Conservation (phyloP, 1,140 invertebrate species). For the Drosophila kurseongensis region DNA sequence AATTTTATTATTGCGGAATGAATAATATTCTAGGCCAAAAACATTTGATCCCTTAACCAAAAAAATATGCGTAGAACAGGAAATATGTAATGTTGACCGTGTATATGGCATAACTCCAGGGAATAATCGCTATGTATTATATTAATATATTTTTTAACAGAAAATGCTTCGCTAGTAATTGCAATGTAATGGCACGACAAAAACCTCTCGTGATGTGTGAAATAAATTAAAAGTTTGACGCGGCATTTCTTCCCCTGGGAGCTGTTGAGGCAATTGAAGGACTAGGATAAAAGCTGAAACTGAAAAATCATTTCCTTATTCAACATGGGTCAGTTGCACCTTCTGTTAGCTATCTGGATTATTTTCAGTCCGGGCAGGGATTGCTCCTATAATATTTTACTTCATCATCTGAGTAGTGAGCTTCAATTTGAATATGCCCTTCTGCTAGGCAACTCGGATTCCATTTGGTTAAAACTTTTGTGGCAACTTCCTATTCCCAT, state of each 20-base stretch:
- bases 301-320: background rate
- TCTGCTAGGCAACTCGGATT: slow-evolving; percentile 5
- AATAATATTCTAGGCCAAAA: background rate
- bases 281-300: slow-evolving; percentile 37
- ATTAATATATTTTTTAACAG: background rate
- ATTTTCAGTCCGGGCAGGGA: background rate
- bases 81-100: slow-evolving; percentile 1
- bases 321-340: slow-evolving; percentile 30
- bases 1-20: slow-evolving; percentile 14
- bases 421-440: slow-evolving; percentile 46
- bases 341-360: slow-evolving; percentile 9
- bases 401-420: slow-evolving; percentile 22
- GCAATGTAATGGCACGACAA: background rate
- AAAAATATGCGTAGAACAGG: slow-evolving; percentile 11
- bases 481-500: slow-evolving; percentile 39
- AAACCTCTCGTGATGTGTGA: slow-evolving; percentile 1
- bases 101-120: background rate
- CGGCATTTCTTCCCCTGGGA: background rate
- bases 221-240: slow-evolving; percentile 19
- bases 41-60: slow-evolving; percentile 38
- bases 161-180: background rate
- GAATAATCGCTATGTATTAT: too few relatives aligned
- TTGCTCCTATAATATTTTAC: background rate
- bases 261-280: background rate
- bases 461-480: slow-evolving; percentile 8